Evolutionary conservation across 2,797 vertebrate genomes (phyloP).

Genomic region (Nasua narica): DNA sequence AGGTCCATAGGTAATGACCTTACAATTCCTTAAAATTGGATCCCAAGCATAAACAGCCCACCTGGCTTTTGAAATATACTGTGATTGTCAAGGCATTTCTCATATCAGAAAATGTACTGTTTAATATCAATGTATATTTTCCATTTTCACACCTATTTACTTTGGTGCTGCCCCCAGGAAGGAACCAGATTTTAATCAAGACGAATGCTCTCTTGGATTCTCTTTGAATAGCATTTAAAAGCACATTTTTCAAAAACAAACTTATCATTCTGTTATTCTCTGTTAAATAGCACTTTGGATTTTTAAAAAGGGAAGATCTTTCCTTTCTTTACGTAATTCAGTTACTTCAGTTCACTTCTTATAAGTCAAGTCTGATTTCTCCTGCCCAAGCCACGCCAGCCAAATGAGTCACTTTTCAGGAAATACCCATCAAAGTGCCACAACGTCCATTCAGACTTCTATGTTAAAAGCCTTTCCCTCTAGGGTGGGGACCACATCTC

Average conservation of each 20-base stretch:
- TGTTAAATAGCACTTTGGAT: not conserved
- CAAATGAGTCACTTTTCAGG: not conserved
- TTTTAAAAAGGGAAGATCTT: not conserved
- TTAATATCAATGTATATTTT: not conserved
- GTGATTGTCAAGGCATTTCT: not conserved
- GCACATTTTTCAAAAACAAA: not conserved
- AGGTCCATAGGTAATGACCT: not conserved
- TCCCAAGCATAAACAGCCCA: not conserved
- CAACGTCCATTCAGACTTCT: not conserved
- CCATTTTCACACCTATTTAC: not conserved
- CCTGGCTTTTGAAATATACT: not conserved
- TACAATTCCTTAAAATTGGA: not conserved
- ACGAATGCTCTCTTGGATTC: not conserved
- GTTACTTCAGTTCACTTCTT: not conserved
- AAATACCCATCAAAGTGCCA: not conserved
- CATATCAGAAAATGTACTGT: not conserved
- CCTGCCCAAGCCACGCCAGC: not conserved
- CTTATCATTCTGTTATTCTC: not conserved
- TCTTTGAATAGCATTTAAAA: constrained; percentile 15
- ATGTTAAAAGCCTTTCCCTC: not conserved
- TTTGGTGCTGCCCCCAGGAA: not conserved
- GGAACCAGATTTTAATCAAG: not conserved
- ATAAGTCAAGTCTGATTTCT: not conserved
- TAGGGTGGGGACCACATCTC: not conserved
- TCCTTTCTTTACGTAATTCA: not conserved